Evolutionary conservation across 2,888 invertebrate genomes (phyloP).

Genomic region (Megalurothrips usitatus): DNA sequence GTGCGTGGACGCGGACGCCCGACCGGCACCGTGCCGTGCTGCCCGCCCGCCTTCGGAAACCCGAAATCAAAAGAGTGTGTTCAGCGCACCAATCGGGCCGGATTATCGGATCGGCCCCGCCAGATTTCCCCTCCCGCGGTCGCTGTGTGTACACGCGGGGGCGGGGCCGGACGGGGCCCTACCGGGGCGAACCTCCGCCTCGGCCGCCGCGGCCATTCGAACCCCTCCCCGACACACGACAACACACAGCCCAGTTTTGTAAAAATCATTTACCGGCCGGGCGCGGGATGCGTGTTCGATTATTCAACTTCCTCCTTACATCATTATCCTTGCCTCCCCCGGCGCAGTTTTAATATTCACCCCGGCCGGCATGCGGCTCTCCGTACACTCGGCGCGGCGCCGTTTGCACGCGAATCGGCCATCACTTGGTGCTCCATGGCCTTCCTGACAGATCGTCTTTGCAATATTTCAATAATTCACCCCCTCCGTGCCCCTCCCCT

Average conservation of each 20-base stretch:
- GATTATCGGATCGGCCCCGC: too few relatives aligned
- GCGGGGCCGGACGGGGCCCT: too few relatives aligned
- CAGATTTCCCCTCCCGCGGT: too few relatives aligned
- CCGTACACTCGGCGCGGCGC: neutral
- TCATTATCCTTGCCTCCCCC: neutral
- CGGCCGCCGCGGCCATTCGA: too few relatives aligned
- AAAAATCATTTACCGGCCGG: too few relatives aligned
- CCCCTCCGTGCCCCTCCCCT: neutral
- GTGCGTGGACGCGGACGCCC: neutral
- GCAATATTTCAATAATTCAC: neutral
- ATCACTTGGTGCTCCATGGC: neutral
- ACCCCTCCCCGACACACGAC: too few relatives aligned
- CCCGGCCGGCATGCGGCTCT: neutral
- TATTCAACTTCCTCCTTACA: too few relatives aligned
- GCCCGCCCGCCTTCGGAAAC: neutral
- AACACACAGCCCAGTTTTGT: too few relatives aligned
- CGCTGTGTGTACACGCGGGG: too few relatives aligned
- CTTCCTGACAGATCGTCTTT: neutral
- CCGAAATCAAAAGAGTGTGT: neutral
- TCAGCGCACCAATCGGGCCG: too few relatives aligned
- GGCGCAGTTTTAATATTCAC: neutral
- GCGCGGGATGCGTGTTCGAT: too few relatives aligned
- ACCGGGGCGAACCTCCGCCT: too few relatives aligned
- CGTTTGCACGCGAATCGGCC: neutral
- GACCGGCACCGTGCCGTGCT: neutral